phyloP scores from a whole-genome alignment of 2,888 invertebrate genomes.

The Cosmia pyralina region DNA sequence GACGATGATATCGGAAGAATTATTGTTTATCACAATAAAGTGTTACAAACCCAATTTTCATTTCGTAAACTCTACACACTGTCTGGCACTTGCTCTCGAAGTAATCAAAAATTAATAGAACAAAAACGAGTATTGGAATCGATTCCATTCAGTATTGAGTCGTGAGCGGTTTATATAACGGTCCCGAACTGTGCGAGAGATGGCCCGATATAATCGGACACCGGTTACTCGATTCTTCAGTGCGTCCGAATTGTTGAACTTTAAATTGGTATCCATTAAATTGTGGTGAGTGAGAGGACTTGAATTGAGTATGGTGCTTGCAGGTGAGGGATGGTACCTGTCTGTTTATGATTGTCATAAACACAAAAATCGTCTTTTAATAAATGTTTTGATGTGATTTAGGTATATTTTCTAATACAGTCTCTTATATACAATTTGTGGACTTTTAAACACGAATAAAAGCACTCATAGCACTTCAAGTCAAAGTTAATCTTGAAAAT shows the following conservation, averaged over 20 bases:
- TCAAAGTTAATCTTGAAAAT: conserved; percentile 27
- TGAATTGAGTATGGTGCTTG: conserved; percentile 10
- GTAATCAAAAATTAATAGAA: conserved; percentile 52
- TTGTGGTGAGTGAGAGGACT: conserved; percentile 17
- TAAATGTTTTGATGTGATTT: no score
- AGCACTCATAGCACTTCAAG: neutral
- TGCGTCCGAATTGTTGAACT: conserved; percentile 50
- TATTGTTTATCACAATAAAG: neutral
- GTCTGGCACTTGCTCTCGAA: conserved; percentile 15
- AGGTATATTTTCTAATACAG: no score
- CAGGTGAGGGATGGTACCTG: neutral
- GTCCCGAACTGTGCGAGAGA: conserved; percentile 50
- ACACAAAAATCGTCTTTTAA: no score
- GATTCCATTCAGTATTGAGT: conserved; percentile 67
- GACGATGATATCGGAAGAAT: neutral
- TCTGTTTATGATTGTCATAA: no score
- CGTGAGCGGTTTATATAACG: conserved; percentile 64
- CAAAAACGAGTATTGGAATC: conserved; percentile 61
- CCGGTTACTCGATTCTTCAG: conserved; percentile 60
- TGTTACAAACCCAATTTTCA: neutral
- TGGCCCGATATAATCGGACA: conserved; percentile 64
- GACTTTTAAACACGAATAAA: neutral
- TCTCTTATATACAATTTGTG: neutral
- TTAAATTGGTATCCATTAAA: conserved; percentile 44
- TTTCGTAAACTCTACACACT: conserved; percentile 14